These are phyloP conservation scores for Plebejus melissa DNA, from an alignment of 2,888 invertebrate species.

Conservation along the genomic window DNA sequence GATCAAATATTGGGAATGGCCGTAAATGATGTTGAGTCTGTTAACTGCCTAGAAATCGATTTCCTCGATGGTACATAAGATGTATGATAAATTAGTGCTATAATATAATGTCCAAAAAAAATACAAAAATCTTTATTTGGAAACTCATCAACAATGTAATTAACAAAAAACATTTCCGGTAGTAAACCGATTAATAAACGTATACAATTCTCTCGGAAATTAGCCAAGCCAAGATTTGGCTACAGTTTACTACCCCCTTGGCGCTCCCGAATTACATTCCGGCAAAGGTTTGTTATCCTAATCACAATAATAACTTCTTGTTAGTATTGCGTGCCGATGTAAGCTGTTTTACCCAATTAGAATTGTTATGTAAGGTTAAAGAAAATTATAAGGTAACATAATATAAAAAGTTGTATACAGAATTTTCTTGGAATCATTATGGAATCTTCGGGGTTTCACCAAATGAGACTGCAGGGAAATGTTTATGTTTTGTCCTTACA, in stretches of 20 bases:
- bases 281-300: not conserved
- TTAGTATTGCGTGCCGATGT: slow-evolving; percentile 8
- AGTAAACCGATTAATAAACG: slow-evolving; percentile 4
- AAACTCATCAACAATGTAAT: not conserved
- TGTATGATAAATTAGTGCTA: no score
- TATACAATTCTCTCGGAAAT: not conserved
- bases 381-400: not conserved
- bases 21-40: no score
- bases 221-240: slow-evolving; percentile 8
- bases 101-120: no score
- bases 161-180: not conserved
- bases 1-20: no score
- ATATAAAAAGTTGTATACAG: no score
- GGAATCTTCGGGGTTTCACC: no score
- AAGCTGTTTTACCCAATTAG: not conserved
- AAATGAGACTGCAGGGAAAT: no score
- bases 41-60: no score
- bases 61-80: no score
- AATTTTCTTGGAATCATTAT: no score
- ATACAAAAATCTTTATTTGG: not conserved
- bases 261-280: slow-evolving; percentile 1
- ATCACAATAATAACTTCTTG: slow-evolving; percentile 8
- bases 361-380: not conserved
- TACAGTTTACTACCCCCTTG: not conserved
- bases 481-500: no score